Conservation (phyloP, 2,888 invertebrate genomes). For the Stenodera caucasica region DNA sequence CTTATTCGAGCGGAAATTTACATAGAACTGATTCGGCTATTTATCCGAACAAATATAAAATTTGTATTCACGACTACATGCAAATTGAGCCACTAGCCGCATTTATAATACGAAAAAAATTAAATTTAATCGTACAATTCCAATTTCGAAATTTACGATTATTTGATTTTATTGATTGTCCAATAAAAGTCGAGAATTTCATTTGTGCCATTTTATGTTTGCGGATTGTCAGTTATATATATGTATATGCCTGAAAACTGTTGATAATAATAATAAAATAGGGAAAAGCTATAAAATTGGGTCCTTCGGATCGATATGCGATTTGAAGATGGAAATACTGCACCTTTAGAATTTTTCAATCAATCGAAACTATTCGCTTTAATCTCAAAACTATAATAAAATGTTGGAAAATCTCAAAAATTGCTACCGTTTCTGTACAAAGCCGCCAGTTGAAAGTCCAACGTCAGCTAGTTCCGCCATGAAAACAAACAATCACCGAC, state of each 20-base stretch:
- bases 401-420: not conserved
- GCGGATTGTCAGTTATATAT: not conserved
- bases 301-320: not conserved
- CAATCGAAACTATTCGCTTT: not conserved
- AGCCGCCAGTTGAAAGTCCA: not conserved
- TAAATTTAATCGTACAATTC: not conserved
- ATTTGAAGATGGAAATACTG: not conserved
- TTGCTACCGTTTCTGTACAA: not conserved
- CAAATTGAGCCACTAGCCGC: not conserved
- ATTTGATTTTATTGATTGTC: not conserved
- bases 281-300: not conserved
- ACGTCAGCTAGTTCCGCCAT: slow-evolving; percentile 16
- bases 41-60: too few relatives aligned
- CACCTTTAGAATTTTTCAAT: not conserved
- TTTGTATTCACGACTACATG: too few relatives aligned
- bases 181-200: not conserved
- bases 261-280: slow-evolving; percentile 7
- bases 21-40: not conserved
- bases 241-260: slow-evolving; percentile 4
- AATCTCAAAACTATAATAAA: not conserved
- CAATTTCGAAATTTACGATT: not conserved
- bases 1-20: not conserved
- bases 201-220: not conserved
- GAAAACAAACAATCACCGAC: slow-evolving; percentile 20
- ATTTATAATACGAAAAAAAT: not conserved